Percentiles rank a stretch among this genome's conserved stretches.
These are phyloP conservation scores for Puffinus mauretanicus DNA, from an alignment of 2,113 vertebrate genomes.

Conservation along the genomic window DNA sequence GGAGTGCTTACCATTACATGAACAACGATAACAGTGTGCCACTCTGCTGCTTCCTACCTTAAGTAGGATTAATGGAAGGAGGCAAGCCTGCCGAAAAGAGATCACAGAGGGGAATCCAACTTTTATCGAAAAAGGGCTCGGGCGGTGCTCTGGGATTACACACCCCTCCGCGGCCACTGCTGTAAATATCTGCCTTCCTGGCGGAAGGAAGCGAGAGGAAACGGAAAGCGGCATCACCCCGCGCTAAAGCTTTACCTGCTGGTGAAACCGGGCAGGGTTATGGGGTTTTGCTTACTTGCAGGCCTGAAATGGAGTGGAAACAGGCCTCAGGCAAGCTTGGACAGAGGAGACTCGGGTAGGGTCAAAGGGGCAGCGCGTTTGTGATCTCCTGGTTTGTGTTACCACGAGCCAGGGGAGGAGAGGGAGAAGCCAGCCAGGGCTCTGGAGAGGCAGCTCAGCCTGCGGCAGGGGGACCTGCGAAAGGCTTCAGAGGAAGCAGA, in stretches of 20 bases:
- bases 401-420: neutral
- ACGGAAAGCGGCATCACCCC: neutral
- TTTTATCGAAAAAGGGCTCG: neutral
- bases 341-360: neutral
- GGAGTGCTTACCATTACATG: neutral
- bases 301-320: neutral
- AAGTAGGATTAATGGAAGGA: neutral
- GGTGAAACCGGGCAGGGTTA: neutral
- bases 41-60: neutral
- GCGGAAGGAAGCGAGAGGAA: neutral
- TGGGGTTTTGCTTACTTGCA: neutral
- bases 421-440: neutral
- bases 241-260: neutral
- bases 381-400: too few relatives aligned
- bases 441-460: neutral
- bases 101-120: neutral
- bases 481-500: neutral
- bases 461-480: accelerated
- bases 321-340: accelerated
- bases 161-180: accelerated
- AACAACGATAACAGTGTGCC: neutral
- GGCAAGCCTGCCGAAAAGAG: neutral
- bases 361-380: accelerated
- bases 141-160: neutral
- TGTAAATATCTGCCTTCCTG: neutral